Evolutionary conservation across 1,140 invertebrate genomes (phyloP), one percentile per base, ranked within the genome.

Genomic region (Pseudoatta argentina): DNA sequence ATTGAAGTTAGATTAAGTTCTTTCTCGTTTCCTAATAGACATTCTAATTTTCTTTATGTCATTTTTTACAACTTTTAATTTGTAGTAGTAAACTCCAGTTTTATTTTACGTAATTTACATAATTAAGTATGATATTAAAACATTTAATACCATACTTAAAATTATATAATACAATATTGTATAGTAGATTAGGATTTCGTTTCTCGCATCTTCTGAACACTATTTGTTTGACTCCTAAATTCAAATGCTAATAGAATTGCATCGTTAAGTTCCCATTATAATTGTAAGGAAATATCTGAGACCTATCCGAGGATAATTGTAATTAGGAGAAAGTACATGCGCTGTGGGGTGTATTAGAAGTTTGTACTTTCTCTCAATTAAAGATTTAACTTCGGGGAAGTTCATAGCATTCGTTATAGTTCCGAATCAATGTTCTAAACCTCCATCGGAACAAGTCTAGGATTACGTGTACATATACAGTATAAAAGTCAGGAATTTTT

Each of bases 331-430:
- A 83, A 75, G 79, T 75, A 61, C 8, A 18, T 14, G n/a, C 24
- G 57, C 18, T 21, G 12, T 44, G 39, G 55, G 24, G n/a, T 83
- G n/a, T 75, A 34, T 27, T 73, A 75, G 57, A 73, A 73, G 53
- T 18, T 51, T n/a, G 55, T 63, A 83, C 79, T 83, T 83, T 83
- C 79, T 83, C 79, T 18, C 39, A 73, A 81, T 72, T 81, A 81
- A 61, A 51, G 57, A 72, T 82, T 61, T 72, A 82, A 59, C 34
- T 69, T 51, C 55, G 55, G 55, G 21, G 39, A 83, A 83, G 7
- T 61, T 48, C 7, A 10, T 57, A 48, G 6, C 24, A n/a, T 77
- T 63, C 55, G 16, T 53, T 79, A 21, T 16, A 67, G 21, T 79
- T 79, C 21, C 7, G 14, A 53, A 66, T 18, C 10, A 12, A 51